Conservation (phyloP, 2,113 vertebrate genomes). For the Verasper variegatus region DNA sequence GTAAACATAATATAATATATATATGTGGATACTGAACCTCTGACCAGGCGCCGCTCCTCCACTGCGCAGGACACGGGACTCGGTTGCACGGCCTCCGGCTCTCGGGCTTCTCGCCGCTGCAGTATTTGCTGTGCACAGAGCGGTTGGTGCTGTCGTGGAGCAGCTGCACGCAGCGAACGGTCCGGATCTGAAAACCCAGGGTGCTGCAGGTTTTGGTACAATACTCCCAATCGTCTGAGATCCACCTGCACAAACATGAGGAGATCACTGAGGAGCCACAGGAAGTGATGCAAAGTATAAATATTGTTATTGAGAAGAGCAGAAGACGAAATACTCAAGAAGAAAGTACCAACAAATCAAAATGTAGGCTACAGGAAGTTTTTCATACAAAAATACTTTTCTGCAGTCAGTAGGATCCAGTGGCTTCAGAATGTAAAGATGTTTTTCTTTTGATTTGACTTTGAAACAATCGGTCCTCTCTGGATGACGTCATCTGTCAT, state of each 20-base stretch:
- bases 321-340: too few species aligned
- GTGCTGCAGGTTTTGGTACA: constrained; percentile 94
- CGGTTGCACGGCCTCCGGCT: constrained; percentile 89
- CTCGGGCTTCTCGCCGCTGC: constrained; percentile 89
- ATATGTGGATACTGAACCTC: constrained; percentile 76
- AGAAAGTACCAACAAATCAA: too few species aligned
- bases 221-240: constrained; percentile 92
- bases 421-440: too few species aligned
- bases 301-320: too few species aligned
- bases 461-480: too few species aligned
- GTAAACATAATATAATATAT: too few species aligned
- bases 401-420: too few species aligned
- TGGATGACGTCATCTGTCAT: too few species aligned
- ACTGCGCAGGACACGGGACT: constrained; percentile 85
- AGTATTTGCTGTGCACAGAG: constrained; percentile 93
- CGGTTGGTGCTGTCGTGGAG: constrained; percentile 88
- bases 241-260: constrained; percentile 85
- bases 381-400: too few species aligned
- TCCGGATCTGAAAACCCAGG: constrained; percentile 93
- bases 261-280: background rate
- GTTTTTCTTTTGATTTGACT: too few species aligned
- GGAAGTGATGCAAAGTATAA: too few species aligned
- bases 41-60: constrained; percentile 93
- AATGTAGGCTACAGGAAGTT: too few species aligned
- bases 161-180: constrained; percentile 89